Evolutionary conservation across 2,888 invertebrate species (phyloP).

Genomic region (Scotopteryx bipunctaria): DNA sequence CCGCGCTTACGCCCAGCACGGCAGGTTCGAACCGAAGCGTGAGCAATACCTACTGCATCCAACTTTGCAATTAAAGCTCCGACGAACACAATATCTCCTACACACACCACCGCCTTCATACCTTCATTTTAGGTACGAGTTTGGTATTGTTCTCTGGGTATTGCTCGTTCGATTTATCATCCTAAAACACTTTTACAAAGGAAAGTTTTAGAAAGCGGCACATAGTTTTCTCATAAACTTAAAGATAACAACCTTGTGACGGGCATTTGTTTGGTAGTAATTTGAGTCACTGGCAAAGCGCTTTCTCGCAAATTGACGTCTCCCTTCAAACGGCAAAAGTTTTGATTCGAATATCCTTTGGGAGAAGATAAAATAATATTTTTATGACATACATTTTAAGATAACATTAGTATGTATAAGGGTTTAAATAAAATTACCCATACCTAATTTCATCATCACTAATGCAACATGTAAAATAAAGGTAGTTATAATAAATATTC

Average conservation of each 20-base stretch:
- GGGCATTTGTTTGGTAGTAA: slow-evolving; percentile 72
- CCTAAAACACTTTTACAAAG: slow-evolving; percentile 8
- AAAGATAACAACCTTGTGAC: slow-evolving; percentile 64
- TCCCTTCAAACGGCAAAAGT: slow-evolving; percentile 65
- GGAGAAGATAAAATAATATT: slow-evolving; percentile 34
- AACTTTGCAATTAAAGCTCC: slow-evolving; percentile 47
- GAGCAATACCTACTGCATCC: slow-evolving; percentile 23
- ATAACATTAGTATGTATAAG: too few species aligned
- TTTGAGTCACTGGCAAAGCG: slow-evolving; percentile 59
- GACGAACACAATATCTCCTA: slow-evolving; percentile 33
- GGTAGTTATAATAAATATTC: slow-evolving; percentile 9
- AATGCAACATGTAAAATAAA: neutral
- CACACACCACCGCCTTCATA: neutral
- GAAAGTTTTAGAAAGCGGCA: slow-evolving; percentile 46
- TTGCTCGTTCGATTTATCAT: slow-evolving; percentile 9
- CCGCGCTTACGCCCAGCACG: slow-evolving; percentile 62
- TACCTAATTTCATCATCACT: neutral
- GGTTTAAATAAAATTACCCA: neutral
- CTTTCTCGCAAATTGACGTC: slow-evolving; percentile 72
- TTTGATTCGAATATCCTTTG: slow-evolving; percentile 62
- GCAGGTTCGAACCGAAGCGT: slow-evolving; percentile 11
- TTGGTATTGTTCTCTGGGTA: slow-evolving; percentile 8
- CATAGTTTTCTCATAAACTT: slow-evolving; percentile 62
- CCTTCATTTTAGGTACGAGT: slow-evolving; percentile 1
- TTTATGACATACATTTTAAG: neutral